Conservation (phyloP, 2,113 vertebrate species). For the Ceyx melanurus region DNA sequence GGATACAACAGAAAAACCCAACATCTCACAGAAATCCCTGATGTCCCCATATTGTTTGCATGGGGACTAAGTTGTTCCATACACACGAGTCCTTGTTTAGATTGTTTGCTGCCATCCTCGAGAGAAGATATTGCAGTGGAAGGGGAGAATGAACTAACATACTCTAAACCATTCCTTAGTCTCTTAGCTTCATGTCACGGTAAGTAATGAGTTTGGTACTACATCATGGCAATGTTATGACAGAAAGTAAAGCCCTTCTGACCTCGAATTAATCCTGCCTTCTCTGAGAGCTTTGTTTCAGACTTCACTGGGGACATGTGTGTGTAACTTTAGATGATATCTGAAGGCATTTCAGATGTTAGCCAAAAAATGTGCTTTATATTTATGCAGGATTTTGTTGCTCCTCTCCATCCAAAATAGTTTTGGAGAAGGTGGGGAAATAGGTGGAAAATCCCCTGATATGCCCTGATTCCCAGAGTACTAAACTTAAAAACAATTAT, state of each 20-base stretch:
- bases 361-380: slow-evolving; percentile 61
- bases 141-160: slow-evolving; percentile 40
- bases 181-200: slow-evolving; percentile 52
- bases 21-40: slow-evolving; percentile 38
- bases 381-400: slow-evolving; percentile 24
- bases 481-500: neutral
- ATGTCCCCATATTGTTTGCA: slow-evolving; percentile 55
- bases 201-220: slow-evolving; percentile 71
- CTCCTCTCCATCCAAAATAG: slow-evolving; percentile 8
- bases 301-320: slow-evolving; percentile 50
- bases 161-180: slow-evolving; percentile 53
- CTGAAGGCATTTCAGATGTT: slow-evolving; percentile 58
- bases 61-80: slow-evolving; percentile 61
- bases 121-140: slow-evolving; percentile 37
- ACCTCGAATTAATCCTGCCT: slow-evolving; percentile 65
- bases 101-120: slow-evolving; percentile 62
- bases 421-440: neutral
- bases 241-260: slow-evolving; percentile 67
- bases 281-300: slow-evolving; percentile 60
- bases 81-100: slow-evolving; percentile 58
- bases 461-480: neutral
- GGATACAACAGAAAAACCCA: neutral
- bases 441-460: slow-evolving; percentile 23
- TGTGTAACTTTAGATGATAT: slow-evolving; percentile 64
- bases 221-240: slow-evolving; percentile 73